Conservation (phyloP, 2,888 invertebrate species). For the Antheraea yamamai region DNA sequence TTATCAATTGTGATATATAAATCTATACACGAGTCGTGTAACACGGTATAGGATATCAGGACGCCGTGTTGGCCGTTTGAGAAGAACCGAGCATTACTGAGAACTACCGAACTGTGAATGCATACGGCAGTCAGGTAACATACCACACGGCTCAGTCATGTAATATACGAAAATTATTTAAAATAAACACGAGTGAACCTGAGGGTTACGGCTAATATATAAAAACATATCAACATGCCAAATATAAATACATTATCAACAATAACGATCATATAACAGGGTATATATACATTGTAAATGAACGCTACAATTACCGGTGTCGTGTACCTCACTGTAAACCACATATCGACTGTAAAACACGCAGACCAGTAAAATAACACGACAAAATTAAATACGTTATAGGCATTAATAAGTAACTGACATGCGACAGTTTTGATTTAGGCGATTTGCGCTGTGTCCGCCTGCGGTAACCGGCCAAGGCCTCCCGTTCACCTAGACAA, state of each 20-base stretch:
- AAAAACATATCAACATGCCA: background rate
- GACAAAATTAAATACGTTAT: constrained; percentile 8
- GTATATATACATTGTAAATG: background rate
- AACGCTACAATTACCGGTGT: background rate
- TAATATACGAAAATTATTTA: too few relatives aligned
- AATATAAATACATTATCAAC: background rate
- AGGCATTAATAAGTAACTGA: constrained; percentile 19
- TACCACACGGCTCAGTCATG: too few relatives aligned
- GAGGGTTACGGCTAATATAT: background rate
- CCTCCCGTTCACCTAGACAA: constrained; percentile 50
- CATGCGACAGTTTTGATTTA: constrained; percentile 40
- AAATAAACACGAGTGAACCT: too few relatives aligned
- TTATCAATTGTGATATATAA: too few relatives aligned
- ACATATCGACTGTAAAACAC: constrained; percentile 14
- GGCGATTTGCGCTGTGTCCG: constrained; percentile 35
- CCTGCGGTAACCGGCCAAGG: constrained; percentile 47
- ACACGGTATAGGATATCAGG: too few relatives aligned
- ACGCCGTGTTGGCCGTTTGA: too few relatives aligned
- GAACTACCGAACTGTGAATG: too few relatives aligned
- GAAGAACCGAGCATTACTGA: too few relatives aligned
- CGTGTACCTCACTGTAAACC: background rate
- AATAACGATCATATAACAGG: background rate
- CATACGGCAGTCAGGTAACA: too few relatives aligned
- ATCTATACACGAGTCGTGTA: too few relatives aligned
- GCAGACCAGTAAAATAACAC: constrained; percentile 20